A percentile compares a stretch with the other conserved stretches of the same genome.
phyloP scores from a whole-genome alignment of 2,113 vertebrate species.

The Alces alces region DNA sequence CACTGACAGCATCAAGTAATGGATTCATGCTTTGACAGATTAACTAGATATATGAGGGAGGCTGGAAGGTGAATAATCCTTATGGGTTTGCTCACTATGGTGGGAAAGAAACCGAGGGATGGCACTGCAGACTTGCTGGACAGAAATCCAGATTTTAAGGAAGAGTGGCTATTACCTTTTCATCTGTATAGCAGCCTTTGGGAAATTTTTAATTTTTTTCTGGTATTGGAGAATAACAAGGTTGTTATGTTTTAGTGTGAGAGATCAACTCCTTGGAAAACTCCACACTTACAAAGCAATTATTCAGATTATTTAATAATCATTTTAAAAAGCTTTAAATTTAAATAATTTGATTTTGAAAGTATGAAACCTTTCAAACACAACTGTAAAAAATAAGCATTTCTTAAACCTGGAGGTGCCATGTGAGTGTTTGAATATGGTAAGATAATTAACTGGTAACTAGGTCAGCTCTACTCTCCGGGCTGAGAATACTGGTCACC shows the following conservation, averaged over 20 bases:
- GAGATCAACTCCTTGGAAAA: background rate
- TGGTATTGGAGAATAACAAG: background rate
- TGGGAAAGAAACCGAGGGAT: background rate
- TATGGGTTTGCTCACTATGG: background rate
- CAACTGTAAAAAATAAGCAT: background rate
- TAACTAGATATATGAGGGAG: background rate
- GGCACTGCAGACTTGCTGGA: background rate
- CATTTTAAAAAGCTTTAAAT: background rate
- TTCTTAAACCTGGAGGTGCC: background rate
- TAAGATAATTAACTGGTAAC: background rate
- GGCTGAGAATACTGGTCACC: background rate
- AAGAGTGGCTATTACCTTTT: background rate
- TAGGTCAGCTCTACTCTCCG: background rate
- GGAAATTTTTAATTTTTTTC: background rate
- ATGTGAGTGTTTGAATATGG: background rate
- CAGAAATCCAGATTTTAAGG: background rate
- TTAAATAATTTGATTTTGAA: background rate
- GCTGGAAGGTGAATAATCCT: background rate
- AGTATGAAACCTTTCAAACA: background rate
- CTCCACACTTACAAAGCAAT: background rate
- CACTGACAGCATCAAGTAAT: background rate
- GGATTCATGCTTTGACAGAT: background rate
- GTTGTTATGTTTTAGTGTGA: background rate
- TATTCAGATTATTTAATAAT: background rate
- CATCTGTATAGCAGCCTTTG: background rate